phyloP scores from a whole-genome alignment of 2,888 invertebrate species.

The Anodontia alba region DNA sequence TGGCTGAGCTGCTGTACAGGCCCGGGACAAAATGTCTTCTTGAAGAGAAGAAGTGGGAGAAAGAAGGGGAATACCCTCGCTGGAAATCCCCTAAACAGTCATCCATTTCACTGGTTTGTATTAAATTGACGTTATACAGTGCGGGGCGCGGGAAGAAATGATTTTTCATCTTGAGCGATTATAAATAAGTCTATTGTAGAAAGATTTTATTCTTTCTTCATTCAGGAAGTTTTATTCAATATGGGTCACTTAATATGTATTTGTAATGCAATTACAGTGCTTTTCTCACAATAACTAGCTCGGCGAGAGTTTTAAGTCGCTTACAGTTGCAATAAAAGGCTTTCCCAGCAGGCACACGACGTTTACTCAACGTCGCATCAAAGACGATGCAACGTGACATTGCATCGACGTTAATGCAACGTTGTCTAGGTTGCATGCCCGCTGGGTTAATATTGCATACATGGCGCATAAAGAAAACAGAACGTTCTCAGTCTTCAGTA shows the following conservation, averaged over 20 bases:
- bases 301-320: too few relatives aligned
- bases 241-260: background rate
- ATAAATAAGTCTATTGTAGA: background rate
- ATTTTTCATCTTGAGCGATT: background rate
- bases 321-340: too few relatives aligned
- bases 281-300: too few relatives aligned
- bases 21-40: slow-evolving; percentile 10
- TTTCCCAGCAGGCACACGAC: too few relatives aligned
- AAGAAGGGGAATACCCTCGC: slow-evolving; percentile 44
- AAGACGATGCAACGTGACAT: too few relatives aligned
- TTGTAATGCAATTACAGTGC: too few relatives aligned
- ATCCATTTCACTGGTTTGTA: background rate
- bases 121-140: background rate
- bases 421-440: too few relatives aligned
- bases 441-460: too few relatives aligned
- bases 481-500: too few relatives aligned
- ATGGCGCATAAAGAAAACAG: too few relatives aligned
- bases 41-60: background rate
- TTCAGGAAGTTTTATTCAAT: slow-evolving; percentile 6
- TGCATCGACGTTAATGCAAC: too few relatives aligned
- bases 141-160: background rate
- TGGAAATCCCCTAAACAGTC: slow-evolving; percentile 39
- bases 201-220: background rate
- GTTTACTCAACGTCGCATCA: too few relatives aligned
- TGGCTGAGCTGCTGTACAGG: background rate